Percentiles rank a stretch among this genome's conserved stretches.
phyloP scores from a whole-genome alignment of 2,113 vertebrate species.

The Apeltes quadracus region DNA sequence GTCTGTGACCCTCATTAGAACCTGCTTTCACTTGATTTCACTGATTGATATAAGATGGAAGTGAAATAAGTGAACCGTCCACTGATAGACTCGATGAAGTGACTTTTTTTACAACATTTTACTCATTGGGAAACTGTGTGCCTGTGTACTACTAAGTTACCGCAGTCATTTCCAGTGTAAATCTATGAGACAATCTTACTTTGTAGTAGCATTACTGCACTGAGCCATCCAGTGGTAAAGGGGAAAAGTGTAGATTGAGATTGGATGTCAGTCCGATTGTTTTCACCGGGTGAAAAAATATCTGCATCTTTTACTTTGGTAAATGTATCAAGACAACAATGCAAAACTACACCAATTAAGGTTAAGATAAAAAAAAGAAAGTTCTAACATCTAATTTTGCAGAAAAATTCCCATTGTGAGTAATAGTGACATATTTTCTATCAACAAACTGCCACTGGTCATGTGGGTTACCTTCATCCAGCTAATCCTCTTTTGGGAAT shows the following conservation, averaged over 20 bases:
- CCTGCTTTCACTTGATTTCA: not conserved
- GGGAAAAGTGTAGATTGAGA: slow-evolving; percentile 4
- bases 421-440: not conserved
- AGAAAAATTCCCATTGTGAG: not conserved
- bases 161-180: not conserved
- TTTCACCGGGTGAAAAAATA: not conserved
- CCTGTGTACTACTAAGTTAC: not conserved
- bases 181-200: not conserved
- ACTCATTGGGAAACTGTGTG: not conserved
- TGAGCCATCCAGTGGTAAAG: slow-evolving; percentile 34
- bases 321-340: not conserved
- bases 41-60: not conserved
- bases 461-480: not conserved
- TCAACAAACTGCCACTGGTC: not conserved
- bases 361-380: not conserved
- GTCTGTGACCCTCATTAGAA: not conserved
- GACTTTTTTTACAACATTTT: not conserved
- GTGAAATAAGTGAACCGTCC: not conserved
- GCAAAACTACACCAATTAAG: not conserved
- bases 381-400: not conserved
- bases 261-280: no score
- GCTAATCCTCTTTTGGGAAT: not conserved
- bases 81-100: not conserved
- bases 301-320: not conserved
- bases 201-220: not conserved